Evolutionary conservation across 2,113 vertebrate genomes (phyloP).

Genomic region (Festucalex cinctus): DNA sequence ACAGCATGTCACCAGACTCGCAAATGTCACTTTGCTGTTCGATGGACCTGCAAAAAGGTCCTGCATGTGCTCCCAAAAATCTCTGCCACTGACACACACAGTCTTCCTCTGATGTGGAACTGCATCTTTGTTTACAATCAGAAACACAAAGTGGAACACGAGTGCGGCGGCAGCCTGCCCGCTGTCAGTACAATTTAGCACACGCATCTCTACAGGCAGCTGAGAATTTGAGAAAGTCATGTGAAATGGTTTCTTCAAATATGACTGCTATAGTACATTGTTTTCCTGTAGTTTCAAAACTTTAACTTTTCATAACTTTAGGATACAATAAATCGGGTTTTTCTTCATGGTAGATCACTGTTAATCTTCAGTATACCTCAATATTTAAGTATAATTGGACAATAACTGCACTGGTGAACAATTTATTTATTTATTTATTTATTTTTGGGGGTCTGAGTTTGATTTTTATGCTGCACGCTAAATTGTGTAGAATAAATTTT

Average conservation of each 20-base stretch:
- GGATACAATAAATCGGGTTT: not conserved
- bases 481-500: too few relatives aligned
- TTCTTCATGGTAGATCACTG: not conserved
- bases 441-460: too few relatives aligned
- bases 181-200: not conserved
- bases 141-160: not conserved
- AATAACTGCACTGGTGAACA: too few relatives aligned
- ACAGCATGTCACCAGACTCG: conserved; percentile 3
- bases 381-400: too few relatives aligned
- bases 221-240: not conserved
- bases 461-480: too few relatives aligned
- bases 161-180: not conserved
- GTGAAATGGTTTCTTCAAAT: not conserved
- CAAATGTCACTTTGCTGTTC: conserved; percentile 10
- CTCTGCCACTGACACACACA: not conserved
- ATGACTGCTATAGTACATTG: not conserved
- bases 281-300: not conserved
- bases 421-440: too few relatives aligned
- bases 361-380: too few relatives aligned
- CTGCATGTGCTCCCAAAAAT: conserved; percentile 5
- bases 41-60: conserved; percentile 1
- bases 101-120: not conserved
- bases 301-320: not conserved
- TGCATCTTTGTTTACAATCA: not conserved
- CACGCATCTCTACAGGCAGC: not conserved